phyloP scores from a whole-genome alignment of 2,113 vertebrate genomes.

The Epinephelus fuscoguttatus region DNA sequence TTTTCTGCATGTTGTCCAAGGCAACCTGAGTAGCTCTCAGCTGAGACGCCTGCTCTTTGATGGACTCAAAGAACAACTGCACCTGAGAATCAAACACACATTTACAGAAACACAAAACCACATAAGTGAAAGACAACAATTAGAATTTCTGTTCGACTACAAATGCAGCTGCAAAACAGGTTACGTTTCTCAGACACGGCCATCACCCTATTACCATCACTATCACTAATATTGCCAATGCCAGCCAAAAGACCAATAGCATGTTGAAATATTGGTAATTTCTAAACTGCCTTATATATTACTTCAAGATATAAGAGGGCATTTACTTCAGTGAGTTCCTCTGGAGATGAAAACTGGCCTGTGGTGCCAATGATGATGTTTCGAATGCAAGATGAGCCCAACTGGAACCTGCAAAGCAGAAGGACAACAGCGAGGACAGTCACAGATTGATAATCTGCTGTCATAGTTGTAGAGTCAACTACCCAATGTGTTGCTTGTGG shows the following conservation, averaged over 20 bases:
- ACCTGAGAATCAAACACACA: conserved; percentile 75
- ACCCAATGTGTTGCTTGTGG: not conserved
- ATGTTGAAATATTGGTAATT: not conserved
- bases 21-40: conserved; percentile 81
- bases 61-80: conserved; percentile 83
- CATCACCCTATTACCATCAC: not conserved
- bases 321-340: conserved; percentile 82
- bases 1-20: conserved; percentile 85
- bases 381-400: conserved; percentile 84
- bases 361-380: conserved; percentile 82
- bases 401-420: conserved; percentile 80
- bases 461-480: not conserved
- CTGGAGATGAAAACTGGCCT: conserved; percentile 81
- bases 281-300: not conserved
- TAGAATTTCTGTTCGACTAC: not conserved
- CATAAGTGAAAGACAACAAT: not conserved
- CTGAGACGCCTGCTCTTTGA: conserved; percentile 82
- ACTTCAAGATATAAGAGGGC: not conserved
- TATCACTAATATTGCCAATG: not conserved
- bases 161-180: not conserved
- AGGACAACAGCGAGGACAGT: conserved; percentile 18
- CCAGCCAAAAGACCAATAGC: not conserved
- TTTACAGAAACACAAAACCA: conserved; percentile 1
- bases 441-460: not conserved
- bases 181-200: not conserved